A percentile compares a stretch with the other conserved stretches of the same genome.
These are phyloP conservation scores for Tachysurus fulvidraco DNA, from an alignment of 2,113 vertebrate genomes.

Conservation along the genomic window DNA sequence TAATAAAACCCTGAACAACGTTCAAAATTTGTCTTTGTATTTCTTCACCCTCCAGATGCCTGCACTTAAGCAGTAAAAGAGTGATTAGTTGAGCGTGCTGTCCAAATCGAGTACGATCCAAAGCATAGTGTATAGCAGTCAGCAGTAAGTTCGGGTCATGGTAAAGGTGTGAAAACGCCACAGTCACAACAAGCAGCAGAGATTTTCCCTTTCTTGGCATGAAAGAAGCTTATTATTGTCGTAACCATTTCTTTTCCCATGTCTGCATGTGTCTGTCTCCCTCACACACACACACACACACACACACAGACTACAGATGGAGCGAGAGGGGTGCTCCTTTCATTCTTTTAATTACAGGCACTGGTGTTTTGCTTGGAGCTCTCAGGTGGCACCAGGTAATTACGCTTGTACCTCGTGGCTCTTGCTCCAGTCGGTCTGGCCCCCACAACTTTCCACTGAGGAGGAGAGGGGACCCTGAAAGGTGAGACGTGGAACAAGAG, in stretches of 20 bases:
- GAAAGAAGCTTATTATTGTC: slow-evolving; percentile 28
- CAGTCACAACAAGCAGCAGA: slow-evolving; percentile 24
- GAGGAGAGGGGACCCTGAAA: slow-evolving; percentile 27
- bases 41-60: slow-evolving; percentile 26
- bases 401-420: slow-evolving; percentile 34
- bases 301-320: background rate
- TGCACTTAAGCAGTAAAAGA: slow-evolving; percentile 22
- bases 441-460: slow-evolving; percentile 52
- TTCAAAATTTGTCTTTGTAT: slow-evolving; percentile 38
- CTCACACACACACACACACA: too few relatives aligned
- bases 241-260: background rate
- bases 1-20: slow-evolving; percentile 68
- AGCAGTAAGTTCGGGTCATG: background rate
- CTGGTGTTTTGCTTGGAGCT: slow-evolving; percentile 57
- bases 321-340: slow-evolving; percentile 33
- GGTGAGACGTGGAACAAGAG: slow-evolving; percentile 27
- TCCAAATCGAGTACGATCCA: background rate
- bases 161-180: slow-evolving; percentile 6
- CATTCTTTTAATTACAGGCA: slow-evolving; percentile 55
- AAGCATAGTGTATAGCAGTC: background rate
- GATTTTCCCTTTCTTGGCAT: slow-evolving; percentile 8
- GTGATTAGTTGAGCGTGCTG: background rate
- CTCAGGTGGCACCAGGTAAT: slow-evolving; percentile 60
- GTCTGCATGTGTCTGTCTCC: background rate
- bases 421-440: slow-evolving; percentile 25